Base-by-base conservation (phyloP, 2,888 invertebrate genomes). In the Phaedon cochleariae region DNA sequence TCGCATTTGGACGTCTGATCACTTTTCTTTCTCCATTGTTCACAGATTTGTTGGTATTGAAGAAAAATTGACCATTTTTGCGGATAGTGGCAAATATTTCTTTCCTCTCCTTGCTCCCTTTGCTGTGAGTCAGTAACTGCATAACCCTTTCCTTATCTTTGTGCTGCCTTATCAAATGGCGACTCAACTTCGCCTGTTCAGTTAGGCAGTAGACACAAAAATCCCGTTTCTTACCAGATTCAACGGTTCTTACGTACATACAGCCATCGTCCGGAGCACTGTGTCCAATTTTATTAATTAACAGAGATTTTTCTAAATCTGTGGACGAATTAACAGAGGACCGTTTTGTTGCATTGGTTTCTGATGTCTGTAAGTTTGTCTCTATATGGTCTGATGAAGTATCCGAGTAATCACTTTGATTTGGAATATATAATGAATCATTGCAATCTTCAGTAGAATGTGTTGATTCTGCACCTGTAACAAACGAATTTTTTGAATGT, bases 71-170 rank as follows among this genome's bases (percentile, higher is more conserved):
- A 2, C 53, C 17, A 53, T 53, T 53, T 53, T 53, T 53, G 53
- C 53, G 53, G 15, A 53, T 15, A 53, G 6, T 53, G 21, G 29
- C 22, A 53, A 53, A 53, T 29, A 53, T 53, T 53, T 53, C 31
- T 29, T 53, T 53, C 2, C 53, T 53, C 21, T 51, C 53, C 15
- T 53, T 53, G 53, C 29, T 53, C 7, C 29, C 53, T 29, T 53
- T 53, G 31, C 53, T 53, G 53, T 53, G 53, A 53, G 53, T 53
- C 31, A 53, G 31, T 31, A 53, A 53, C 53, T 53, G 15, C 53
- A 26, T 53, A 26, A 53, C 53, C n/a, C 53, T 53, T 29, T 53
- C 53, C 29, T 53, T 29, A 29, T 53, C 53, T 29, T 53, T 53
- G 53, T 53, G 53, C 53, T 53, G 31, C 53, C 29, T 53, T 53